Evolutionary conservation across 2,113 vertebrate species (phyloP), one percentile per base, ranked within the genome.

Genomic region (Macheiramphus alcinus): DNA sequence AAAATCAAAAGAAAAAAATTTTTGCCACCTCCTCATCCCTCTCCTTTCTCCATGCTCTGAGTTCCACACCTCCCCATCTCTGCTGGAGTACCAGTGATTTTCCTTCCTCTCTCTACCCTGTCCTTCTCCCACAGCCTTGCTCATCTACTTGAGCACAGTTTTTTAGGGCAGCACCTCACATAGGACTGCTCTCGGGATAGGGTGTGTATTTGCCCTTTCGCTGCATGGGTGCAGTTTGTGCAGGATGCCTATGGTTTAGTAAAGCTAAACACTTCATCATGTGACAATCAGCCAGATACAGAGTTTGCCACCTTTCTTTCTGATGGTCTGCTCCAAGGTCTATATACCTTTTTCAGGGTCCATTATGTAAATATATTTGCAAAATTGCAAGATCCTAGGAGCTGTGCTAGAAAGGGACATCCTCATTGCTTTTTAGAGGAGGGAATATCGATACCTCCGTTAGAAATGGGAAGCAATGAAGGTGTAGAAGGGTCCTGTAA

Each of bases 161-260:
- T 53, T 75, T 48, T n/a, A 31, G 26, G 34, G 45, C 40, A 83
- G 19, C 19, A 43, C 3, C 20, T 84, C 16, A 34, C 7, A 3
- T 3, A 38, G 4, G 36, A 31, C 7, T 3, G 4, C 7, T 63
- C 10, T 43, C 55, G 5, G 22, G 42, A 4, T 52, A 40, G 1
- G 7, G 7, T 34, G 9, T 55, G 15, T 13, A 8, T 45, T 55
- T 86, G n/a, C 9, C 20, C n/a, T 78, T 88, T 59, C 0, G 10
- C 11, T 0, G 4, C 19, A 14, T 25, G 14, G 16, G 6, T 29
- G 36, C 22, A 71, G 22, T 10, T 36, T 40, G 8, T 43, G 36
- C 19, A 48, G 21, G 8, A 29, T 59, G 40, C 5, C 25, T 59
- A 5, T 16, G 22, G 19, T 48, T 95, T 65, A 45, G 45, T 20